Evolutionary conservation across 2,888 invertebrate species (phyloP).

Genomic region (Folsomia manolachei): DNA sequence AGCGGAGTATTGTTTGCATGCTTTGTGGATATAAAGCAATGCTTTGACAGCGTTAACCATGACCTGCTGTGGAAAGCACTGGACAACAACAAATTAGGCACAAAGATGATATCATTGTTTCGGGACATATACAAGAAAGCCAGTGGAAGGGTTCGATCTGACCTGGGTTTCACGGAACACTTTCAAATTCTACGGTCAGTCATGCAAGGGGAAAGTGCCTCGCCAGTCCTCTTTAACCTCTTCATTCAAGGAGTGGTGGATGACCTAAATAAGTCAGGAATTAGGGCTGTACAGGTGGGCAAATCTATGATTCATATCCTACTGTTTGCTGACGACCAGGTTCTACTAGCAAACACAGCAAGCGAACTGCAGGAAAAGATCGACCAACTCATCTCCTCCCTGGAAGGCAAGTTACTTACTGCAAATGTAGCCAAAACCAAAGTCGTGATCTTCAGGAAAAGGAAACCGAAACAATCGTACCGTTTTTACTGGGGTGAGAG

Average conservation of each 20-base stretch:
- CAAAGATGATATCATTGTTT: conserved; percentile 35
- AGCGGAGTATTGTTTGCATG: conserved; percentile 35
- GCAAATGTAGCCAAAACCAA: conserved; percentile 12
- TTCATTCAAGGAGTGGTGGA: not conserved
- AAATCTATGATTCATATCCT: not conserved
- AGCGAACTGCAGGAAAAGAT: conserved; percentile 5
- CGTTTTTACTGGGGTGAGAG: not conserved
- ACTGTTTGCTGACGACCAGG: conserved; percentile 10
- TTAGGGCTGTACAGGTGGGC: not conserved
- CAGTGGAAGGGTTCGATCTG: not conserved
- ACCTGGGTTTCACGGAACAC: conserved; percentile 4
- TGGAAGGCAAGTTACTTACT: not conserved
- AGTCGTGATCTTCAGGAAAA: conserved; percentile 10
- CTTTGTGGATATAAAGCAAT: conserved; percentile 44
- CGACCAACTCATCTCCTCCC: not conserved
- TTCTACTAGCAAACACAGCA: not conserved
- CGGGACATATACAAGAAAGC: conserved; percentile 14
- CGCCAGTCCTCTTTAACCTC: not conserved
- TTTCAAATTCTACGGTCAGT: conserved; percentile 37
- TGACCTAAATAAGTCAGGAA: not conserved
- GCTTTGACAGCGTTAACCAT: conserved; percentile 43
- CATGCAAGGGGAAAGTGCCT: conserved; percentile 31
- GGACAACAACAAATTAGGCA: conserved; percentile 20
- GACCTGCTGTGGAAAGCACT: conserved; percentile 37
- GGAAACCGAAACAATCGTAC: not conserved